Evolutionary conservation across 2,113 vertebrate species (phyloP).

Genomic region (Mormyrus iriodes): DNA sequence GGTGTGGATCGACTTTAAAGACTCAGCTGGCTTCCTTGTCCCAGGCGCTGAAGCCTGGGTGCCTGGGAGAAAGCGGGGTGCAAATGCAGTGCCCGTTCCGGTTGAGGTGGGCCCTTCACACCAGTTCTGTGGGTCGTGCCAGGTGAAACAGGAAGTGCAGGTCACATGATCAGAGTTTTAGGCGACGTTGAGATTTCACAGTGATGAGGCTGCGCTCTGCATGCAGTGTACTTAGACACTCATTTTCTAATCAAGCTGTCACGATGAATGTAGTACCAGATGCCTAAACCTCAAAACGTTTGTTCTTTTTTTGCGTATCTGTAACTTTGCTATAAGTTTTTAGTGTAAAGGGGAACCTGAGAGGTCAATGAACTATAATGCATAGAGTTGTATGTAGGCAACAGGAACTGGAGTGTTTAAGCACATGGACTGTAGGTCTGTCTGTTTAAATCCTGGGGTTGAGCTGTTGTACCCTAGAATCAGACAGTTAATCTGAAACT

Average conservation of each 20-base stretch:
- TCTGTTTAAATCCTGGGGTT: neutral
- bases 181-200: neutral
- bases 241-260: neutral
- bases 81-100: neutral
- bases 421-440: neutral
- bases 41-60: conserved; percentile 15
- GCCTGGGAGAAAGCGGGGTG: neutral
- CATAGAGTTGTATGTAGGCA: neutral
- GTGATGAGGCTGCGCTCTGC: neutral
- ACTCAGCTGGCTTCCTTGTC: conserved; percentile 19
- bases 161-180: neutral
- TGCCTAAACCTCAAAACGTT: neutral
- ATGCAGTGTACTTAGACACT: neutral
- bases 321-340: neutral
- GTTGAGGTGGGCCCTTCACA: neutral
- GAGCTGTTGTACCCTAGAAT: neutral
- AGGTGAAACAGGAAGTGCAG: neutral
- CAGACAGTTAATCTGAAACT: neutral
- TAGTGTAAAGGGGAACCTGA: neutral
- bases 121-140: neutral
- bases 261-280: neutral
- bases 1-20: conserved; percentile 37
- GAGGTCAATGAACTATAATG: neutral
- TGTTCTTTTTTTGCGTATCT: neutral
- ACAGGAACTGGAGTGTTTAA: neutral